A percentile compares a stretch with the other conserved stretches of the same genome.
These are phyloP conservation scores for Maniola hyperantus DNA, from an alignment of 2,888 invertebrate genomes.

Conservation along the genomic window DNA sequence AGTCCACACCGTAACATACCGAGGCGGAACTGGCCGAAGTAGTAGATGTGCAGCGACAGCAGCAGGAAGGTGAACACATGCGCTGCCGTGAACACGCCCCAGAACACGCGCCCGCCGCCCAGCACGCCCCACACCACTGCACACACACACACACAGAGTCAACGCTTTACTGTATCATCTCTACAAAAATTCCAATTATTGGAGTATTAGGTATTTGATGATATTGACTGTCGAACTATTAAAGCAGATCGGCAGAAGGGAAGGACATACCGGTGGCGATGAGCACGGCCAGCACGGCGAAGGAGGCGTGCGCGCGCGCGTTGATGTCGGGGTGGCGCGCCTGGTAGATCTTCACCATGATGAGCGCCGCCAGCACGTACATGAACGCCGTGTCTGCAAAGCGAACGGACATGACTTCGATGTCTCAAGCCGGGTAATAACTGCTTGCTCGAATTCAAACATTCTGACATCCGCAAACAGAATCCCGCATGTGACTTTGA, in stretches of 20 bases:
- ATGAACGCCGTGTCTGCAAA: slow-evolving; percentile 93
- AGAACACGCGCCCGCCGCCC: slow-evolving; percentile 86
- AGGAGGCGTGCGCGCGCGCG: slow-evolving; percentile 91
- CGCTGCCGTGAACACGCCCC: slow-evolving; percentile 88
- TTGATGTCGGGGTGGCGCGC: slow-evolving; percentile 95
- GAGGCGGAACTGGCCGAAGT: slow-evolving; percentile 89
- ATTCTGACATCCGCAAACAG: too few species aligned
- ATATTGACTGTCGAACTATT: too few species aligned
- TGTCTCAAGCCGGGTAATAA: neutral
- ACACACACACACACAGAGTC: neutral
- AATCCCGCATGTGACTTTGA: too few species aligned
- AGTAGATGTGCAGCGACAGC: slow-evolving; percentile 89
- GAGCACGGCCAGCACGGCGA: slow-evolving; percentile 89
- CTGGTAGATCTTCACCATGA: slow-evolving; percentile 95
- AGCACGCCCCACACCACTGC: slow-evolving; percentile 88
- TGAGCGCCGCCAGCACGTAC: slow-evolving; percentile 94
- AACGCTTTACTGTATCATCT: too few species aligned
- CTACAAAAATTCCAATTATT: too few species aligned
- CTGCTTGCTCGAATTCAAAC: too few species aligned
- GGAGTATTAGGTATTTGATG: too few species aligned
- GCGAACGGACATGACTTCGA: neutral
- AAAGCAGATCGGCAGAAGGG: too few species aligned
- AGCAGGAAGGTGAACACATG: slow-evolving; percentile 87
- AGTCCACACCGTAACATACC: slow-evolving; percentile 62
- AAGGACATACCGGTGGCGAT: slow-evolving; percentile 84